Evolutionary conservation across 2,113 vertebrate genomes (phyloP).

Genomic region (Casuarius casuarius): DNA sequence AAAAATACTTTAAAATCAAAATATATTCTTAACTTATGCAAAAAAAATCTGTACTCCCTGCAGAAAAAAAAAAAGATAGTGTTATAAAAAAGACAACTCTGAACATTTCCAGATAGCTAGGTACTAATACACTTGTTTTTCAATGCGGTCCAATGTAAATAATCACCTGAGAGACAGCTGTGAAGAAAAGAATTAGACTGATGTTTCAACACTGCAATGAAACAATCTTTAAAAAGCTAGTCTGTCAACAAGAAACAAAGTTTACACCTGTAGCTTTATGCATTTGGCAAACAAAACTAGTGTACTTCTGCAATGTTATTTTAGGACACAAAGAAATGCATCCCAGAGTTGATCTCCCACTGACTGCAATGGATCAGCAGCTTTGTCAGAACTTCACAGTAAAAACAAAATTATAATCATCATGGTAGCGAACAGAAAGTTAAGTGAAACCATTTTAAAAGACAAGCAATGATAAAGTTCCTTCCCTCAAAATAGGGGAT

Average conservation of each 20-base stretch:
- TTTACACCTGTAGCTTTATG: slow-evolving; percentile 26
- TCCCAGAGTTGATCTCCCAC: slow-evolving; percentile 10
- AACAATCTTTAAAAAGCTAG: not conserved
- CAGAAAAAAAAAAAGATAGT: not conserved
- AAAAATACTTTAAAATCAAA: not conserved
- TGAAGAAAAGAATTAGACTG: not conserved
- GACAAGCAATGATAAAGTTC: not conserved
- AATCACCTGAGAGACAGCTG: not conserved
- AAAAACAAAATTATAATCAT: slow-evolving; percentile 43
- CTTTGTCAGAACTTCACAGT: slow-evolving; percentile 56
- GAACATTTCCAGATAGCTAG: not conserved
- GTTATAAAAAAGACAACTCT: not conserved
- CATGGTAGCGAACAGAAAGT: slow-evolving; percentile 29
- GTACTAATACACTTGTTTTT: not conserved
- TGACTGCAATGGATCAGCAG: slow-evolving; percentile 24
- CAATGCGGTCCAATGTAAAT: not conserved
- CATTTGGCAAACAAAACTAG: slow-evolving; percentile 1
- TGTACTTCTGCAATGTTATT: slow-evolving; percentile 29
- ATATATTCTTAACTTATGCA: not conserved
- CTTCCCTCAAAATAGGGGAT: not conserved
- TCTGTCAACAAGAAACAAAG: not conserved
- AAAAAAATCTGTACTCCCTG: not conserved
- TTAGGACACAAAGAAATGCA: slow-evolving; percentile 46
- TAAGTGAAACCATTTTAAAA: slow-evolving; percentile 52
- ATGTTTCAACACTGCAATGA: not conserved